Evolutionary conservation across 1,140 invertebrate species (phyloP), one percentile per base, ranked within the genome.

Genomic region (Drosophila truncata): DNA sequence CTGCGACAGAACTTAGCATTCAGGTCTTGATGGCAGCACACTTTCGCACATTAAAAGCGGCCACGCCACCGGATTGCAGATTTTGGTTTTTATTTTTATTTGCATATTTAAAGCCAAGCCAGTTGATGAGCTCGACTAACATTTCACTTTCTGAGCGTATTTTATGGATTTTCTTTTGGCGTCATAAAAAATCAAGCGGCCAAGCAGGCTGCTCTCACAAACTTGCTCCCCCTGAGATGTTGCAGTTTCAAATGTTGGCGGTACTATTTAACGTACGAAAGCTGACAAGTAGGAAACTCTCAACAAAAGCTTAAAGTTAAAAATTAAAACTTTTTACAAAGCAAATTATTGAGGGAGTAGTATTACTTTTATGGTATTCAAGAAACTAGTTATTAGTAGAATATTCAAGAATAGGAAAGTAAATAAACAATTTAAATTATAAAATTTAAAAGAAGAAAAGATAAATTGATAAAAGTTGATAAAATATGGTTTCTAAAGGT

Each of bases 31-130:
- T 33, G 54, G 29, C 65, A 60, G 37, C 71, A 73, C 63, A 84
- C 82, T 84, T 84, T 85, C 82, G 82, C 63, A 78, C 64, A 85
- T 78, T 62, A 82, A 85, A 81, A 66, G 29, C 54, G 59, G 47
- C 44, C 67, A 73, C 39, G 20, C 39, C 46, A 41, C 41, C 49
- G 59, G 70, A 81, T 67, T 35, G 75, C 37, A 57, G 42, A 62
- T 84, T 49, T 64, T 81, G 69, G 76, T 72, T 67, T 85, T 80
- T 84, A 46, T 64, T 81, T 80, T 84, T 64, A 77, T 84, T 85
- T 67, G 72, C 81, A 71, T 84, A 77, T 77, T 69, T 49, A 80
- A 80, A 64, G 66, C 66, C 65, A 52, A 64, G 72, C 78, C 65
- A 52, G 60, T 18, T 47, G 9, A 58, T 23, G 16, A 37, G 33